Percentiles rank a stretch among this genome's conserved stretches.
These are phyloP conservation scores for Plestiodon gilberti DNA, from an alignment of 2,113 vertebrate genomes.

Conservation along the genomic window DNA sequence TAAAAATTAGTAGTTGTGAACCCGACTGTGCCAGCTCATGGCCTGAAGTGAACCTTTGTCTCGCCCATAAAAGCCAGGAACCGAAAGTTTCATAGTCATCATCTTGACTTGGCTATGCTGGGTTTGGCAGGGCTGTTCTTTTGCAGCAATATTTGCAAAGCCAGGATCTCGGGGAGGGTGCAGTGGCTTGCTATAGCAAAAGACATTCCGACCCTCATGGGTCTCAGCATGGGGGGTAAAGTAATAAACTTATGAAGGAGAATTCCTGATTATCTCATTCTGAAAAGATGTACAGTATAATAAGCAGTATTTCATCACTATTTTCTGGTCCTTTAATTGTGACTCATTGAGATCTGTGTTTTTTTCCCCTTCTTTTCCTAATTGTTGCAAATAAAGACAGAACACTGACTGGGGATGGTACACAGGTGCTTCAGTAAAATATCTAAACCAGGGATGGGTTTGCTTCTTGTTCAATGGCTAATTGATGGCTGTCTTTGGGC, in stretches of 20 bases:
- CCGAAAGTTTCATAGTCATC: not conserved
- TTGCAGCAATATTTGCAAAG: not conserved
- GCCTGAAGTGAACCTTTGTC: not conserved
- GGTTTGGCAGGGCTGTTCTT: not conserved
- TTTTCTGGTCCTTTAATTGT: not conserved
- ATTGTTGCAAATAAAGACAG: not conserved
- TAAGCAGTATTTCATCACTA: not conserved
- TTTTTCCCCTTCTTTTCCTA: too few relatives aligned
- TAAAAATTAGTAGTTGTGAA: not conserved
- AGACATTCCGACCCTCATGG: not conserved
- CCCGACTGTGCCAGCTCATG: constrained; percentile 2
- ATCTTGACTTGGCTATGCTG: not conserved
- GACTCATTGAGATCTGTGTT: not conserved
- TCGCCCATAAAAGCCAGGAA: constrained; percentile 10
- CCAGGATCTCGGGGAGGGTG: not conserved
- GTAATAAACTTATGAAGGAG: not conserved
- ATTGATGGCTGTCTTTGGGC: not conserved
- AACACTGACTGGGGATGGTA: not conserved
- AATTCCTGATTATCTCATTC: too few relatives aligned
- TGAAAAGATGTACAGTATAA: too few relatives aligned
- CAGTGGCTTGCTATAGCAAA: not conserved
- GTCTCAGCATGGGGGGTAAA: not conserved
- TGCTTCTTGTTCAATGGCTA: not conserved
- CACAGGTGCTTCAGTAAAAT: not conserved
- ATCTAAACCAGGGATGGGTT: not conserved